These are phyloP conservation scores for Lycia hirtaria DNA, from an alignment of 2,888 invertebrate species.

Conservation along the genomic window DNA sequence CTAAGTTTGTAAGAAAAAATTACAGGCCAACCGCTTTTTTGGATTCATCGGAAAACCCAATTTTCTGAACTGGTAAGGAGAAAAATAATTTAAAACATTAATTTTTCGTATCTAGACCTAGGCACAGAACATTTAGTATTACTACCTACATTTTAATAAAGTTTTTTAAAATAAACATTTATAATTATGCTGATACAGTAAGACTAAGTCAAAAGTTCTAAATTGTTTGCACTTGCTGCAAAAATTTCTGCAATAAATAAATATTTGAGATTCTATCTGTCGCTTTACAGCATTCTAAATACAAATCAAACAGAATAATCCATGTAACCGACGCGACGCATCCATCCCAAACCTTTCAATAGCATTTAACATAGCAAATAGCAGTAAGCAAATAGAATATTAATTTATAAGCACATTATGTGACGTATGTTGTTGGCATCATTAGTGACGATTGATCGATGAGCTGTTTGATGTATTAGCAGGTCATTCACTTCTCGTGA, in stretches of 20 bases:
- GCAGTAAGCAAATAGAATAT: constrained; percentile 4
- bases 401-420: background rate
- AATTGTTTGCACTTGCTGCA: background rate
- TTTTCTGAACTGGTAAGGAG: no score
- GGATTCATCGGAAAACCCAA: no score
- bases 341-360: background rate
- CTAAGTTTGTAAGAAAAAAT: no score
- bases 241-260: background rate
- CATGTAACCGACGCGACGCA: background rate
- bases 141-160: no score
- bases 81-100: no score
- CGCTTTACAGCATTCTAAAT: background rate
- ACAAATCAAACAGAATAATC: background rate
- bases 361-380: no score
- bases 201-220: no score
- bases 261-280: background rate
- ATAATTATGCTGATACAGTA: no score
- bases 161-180: no score
- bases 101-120: no score
- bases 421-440: background rate
- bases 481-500: background rate
- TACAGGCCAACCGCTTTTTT: no score
- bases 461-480: background rate
- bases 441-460: background rate
- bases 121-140: no score